Evolutionary conservation across 2,888 invertebrate species (phyloP).

Genomic region (Cantharis rustica): DNA sequence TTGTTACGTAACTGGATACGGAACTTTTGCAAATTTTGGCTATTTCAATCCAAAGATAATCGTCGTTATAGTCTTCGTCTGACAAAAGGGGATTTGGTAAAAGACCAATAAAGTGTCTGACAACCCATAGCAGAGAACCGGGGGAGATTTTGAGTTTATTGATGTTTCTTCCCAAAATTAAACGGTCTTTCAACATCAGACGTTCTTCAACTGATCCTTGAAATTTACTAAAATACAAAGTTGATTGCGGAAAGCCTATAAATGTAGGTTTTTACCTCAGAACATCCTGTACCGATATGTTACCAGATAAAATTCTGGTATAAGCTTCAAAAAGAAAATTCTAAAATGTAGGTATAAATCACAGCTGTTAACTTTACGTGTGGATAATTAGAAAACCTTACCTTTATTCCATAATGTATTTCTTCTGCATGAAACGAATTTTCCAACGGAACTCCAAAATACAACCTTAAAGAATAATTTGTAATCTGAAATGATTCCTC

Average conservation of each 20-base stretch:
- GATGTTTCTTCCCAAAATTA: conserved; percentile 23
- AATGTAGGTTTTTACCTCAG: conserved; percentile 8
- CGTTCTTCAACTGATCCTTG: conserved; percentile 15
- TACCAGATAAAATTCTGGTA: background rate
- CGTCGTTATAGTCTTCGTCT: conserved; percentile 19
- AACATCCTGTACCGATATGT: conserved; percentile 4
- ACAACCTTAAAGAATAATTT: conserved; percentile 21
- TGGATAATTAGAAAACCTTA: background rate
- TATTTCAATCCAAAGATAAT: conserved; percentile 26
- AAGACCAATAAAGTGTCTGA: conserved; percentile 36
- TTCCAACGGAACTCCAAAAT: conserved; percentile 36
- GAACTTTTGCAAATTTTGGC: conserved; percentile 4
- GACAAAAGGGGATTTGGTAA: conserved; percentile 36
- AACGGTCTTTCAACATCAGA: conserved; percentile 23
- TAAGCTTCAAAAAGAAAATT: background rate
- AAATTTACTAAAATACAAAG: background rate
- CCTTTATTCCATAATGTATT: conserved; percentile 34
- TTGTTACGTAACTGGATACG: background rate
- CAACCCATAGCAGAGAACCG: conserved; percentile 29
- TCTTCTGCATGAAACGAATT: conserved; percentile 33
- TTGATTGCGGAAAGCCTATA: background rate
- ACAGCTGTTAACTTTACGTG: background rate
- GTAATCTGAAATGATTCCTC: background rate
- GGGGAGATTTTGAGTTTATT: conserved; percentile 16
- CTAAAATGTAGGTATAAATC: background rate